Conservation (phyloP, 2,888 invertebrate genomes). For the Cheiracanthium punctorium region DNA sequence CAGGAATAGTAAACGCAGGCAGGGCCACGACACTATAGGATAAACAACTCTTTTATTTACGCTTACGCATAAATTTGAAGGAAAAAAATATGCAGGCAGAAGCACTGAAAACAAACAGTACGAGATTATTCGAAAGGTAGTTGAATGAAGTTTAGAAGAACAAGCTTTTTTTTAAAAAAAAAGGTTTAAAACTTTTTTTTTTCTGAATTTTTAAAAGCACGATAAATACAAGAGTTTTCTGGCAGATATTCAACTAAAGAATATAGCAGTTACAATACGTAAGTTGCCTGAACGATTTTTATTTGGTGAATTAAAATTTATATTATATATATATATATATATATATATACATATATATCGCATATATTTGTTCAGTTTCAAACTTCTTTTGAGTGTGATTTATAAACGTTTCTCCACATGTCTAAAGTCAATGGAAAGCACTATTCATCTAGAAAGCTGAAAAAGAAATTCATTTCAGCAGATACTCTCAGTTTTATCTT, state of each 20-base stretch:
- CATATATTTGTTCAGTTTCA: background rate
- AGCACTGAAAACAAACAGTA: background rate
- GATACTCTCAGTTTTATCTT: background rate
- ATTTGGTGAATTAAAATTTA: background rate
- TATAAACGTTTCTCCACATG: background rate
- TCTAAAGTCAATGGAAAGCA: background rate
- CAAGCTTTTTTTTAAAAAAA: background rate
- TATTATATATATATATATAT: no score
- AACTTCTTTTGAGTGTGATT: background rate
- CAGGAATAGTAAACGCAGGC: background rate
- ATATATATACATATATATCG: background rate
- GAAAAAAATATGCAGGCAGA: background rate
- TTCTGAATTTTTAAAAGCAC: background rate
- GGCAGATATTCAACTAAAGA: background rate
- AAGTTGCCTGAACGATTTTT: background rate
- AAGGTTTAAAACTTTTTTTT: background rate
- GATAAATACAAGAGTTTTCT: background rate
- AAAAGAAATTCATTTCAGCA: background rate
- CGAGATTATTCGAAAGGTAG: background rate
- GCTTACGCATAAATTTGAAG: background rate
- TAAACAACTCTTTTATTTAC: background rate
- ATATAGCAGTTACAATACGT: background rate
- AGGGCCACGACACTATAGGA: background rate
- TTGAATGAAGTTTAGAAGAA: slow-evolving; percentile 2
- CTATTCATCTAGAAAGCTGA: background rate